These are phyloP conservation scores for Eretmochelys imbricata DNA, from an alignment of 2,113 vertebrate genomes.

Conservation along the genomic window DNA sequence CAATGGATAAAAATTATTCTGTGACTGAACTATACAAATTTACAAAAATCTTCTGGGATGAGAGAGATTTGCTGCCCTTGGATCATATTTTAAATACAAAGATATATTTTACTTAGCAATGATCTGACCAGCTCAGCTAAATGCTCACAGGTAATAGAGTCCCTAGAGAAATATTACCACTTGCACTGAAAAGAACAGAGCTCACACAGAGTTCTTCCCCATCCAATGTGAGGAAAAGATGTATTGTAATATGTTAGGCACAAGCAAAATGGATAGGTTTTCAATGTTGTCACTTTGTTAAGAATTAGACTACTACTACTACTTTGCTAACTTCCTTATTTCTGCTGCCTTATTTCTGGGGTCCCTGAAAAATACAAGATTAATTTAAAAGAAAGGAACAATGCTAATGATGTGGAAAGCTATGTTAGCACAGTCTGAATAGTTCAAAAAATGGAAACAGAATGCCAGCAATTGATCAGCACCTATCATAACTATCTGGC, in stretches of 20 bases:
- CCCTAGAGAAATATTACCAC: not conserved
- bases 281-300: not conserved
- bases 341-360: constrained; percentile 43
- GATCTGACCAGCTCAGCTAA: not conserved
- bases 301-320: not conserved
- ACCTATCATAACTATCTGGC: constrained; percentile 27
- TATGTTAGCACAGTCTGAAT: constrained; percentile 30
- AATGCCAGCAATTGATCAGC: constrained; percentile 34
- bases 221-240: not conserved
- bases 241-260: not conserved
- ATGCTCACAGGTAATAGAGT: not conserved
- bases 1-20: not conserved
- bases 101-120: not conserved
- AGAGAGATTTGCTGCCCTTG: not conserved
- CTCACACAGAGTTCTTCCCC: not conserved
- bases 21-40: not conserved
- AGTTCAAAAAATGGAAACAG: constrained; percentile 32
- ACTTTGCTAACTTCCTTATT: constrained; percentile 42
- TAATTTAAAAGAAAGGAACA: not conserved
- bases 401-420: not conserved
- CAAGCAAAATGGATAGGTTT: not conserved
- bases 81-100: not conserved
- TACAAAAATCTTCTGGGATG: not conserved
- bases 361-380: not conserved
- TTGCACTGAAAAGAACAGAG: not conserved